Evolutionary conservation across 2,888 invertebrate genomes (phyloP), one percentile per base, ranked within the genome.

Genomic region (Clusia tigrina): DNA sequence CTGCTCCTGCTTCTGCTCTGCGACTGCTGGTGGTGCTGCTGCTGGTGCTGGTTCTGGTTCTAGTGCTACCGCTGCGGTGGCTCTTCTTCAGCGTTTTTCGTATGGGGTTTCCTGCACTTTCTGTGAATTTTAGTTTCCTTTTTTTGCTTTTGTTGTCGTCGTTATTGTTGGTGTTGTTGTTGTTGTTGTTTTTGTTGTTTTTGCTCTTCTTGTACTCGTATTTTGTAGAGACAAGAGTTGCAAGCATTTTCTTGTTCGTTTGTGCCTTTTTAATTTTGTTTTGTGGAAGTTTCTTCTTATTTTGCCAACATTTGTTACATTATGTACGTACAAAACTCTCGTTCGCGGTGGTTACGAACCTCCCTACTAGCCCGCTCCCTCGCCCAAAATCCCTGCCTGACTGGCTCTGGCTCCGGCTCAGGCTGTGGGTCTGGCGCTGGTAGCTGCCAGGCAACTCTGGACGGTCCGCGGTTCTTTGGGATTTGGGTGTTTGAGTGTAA

Each of bases 301-400:
- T 48, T 32, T 58, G 58, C 54, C 58, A 56, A 62, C 62, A 62
- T 58, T 62, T 62, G 62, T 58, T 61, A 62, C 62, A 62, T 62
- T 62, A 62, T 62, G 62, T 62, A 62, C 53, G 23, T 52, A 62
- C 62, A 62, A 62, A 62, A 62, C 62, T 32, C 22, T 48, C 48
- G n/a, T 42, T 10, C n/a, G 9, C 42, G 10, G 42, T 15, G n/a
- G n/a, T n/a, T 56, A 55, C 52, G 56, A 23, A 26, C 32, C 55
- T 20, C n/a, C 37, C 51, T 48, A 18, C 32, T 54, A 46, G 26
- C 25, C 24, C 48, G 24, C 52, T 23, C 24, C n/a, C 38, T 12
- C 54, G 9, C 25, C 3, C 22, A 32, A n/a, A 37, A 37, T 54
- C 18, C 37, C 37, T 53, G 32, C 26, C 10, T 42, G n/a, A n/a